Base-by-base conservation (phyloP, 1,140 invertebrate species). In the Meloidogyne floridensis region DNA sequence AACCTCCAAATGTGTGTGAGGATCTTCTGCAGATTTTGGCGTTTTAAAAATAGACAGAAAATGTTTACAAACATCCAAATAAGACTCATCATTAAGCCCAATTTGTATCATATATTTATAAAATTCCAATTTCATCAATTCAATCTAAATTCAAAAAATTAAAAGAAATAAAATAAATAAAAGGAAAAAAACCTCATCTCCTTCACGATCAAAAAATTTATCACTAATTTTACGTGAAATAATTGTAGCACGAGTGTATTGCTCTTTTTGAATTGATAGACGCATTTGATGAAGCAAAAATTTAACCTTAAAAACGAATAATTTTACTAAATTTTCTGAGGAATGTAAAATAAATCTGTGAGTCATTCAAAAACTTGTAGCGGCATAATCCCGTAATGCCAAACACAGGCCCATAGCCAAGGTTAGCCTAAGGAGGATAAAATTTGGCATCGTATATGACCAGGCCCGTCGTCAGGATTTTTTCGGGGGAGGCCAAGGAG, bases 241-340 rank as follows among this genome's bases (percentile, higher is more conserved):
- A 84, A 99, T 99, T 91, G 98, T 96, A 7, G 96, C 98, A 65
- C 97, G 93, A 81, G 98, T 94, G 90, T 95, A 98, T 91, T 99
- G 97, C 89, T 97, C 94, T 87, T 96, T 97, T 1, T 95, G 94
- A 43, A 99, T 91, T 91, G 97, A 99, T 0, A 98, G 92, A 80
- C 97, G 93, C 96, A 99, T 99, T 92, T 99, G 98, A 91, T 99
- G 97, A 80, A 99, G 91, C 81, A 99, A 97, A 56, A 98, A 93
- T 87, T 98, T 95, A 81, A 83, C 81, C 82, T 88, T 20, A 81
- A 87, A 70, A 54, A 2, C 6, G 3, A 9, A 0, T 13, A 54
- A 32, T 9, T 20, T 13, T 32, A 32, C 1, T 32, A 32, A 32
- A 32, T 32, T 32, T 32, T 32, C 32, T 32, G 32, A 32, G 32